These are phyloP conservation scores for Hybos culiciformis DNA, from an alignment of 2,888 invertebrate species.

Conservation along the genomic window DNA sequence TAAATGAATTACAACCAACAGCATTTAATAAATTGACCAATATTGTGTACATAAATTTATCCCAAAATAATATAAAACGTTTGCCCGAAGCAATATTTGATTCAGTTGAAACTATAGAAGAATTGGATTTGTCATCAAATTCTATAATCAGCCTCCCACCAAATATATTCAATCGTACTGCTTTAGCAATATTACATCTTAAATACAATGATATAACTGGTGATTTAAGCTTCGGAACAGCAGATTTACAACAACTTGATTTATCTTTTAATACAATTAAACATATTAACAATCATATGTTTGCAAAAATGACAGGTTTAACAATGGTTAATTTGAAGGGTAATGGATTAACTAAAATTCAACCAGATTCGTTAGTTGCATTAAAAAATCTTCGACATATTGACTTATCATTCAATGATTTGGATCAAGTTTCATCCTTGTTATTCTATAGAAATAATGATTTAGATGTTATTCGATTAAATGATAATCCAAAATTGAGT, in stretches of 20 bases:
- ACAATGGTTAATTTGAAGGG: constrained; percentile 54
- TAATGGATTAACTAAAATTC: constrained; percentile 53
- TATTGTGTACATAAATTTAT: constrained; percentile 52
- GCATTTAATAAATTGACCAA: constrained; percentile 51
- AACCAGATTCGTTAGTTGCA: constrained; percentile 52
- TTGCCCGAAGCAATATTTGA: constrained; percentile 40
- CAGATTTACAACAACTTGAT: constrained; percentile 51
- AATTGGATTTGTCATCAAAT: constrained; percentile 60
- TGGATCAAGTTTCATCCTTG: constrained; percentile 51
- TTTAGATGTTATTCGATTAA: constrained; percentile 54
- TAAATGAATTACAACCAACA: constrained; percentile 47
- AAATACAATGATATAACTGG: constrained; percentile 53
- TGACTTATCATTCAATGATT: constrained; percentile 58
- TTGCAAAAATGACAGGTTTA: constrained; percentile 47
- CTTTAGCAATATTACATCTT: constrained; percentile 52
- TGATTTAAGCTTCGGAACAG: constrained; percentile 46
- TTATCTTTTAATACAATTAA: constrained; percentile 54
- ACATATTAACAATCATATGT: constrained; percentile 49
- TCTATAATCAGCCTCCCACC: constrained; percentile 46
- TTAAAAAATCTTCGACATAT: constrained; percentile 53
- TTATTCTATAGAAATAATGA: constrained; percentile 56
- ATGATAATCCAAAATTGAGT: constrained; percentile 53
- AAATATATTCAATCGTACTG: constrained; percentile 51
- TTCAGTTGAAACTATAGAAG: constrained; percentile 48
- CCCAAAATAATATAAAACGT: constrained; percentile 49